Conservation (phyloP, 2,113 vertebrate species). For the Meleagris gallopavo region DNA sequence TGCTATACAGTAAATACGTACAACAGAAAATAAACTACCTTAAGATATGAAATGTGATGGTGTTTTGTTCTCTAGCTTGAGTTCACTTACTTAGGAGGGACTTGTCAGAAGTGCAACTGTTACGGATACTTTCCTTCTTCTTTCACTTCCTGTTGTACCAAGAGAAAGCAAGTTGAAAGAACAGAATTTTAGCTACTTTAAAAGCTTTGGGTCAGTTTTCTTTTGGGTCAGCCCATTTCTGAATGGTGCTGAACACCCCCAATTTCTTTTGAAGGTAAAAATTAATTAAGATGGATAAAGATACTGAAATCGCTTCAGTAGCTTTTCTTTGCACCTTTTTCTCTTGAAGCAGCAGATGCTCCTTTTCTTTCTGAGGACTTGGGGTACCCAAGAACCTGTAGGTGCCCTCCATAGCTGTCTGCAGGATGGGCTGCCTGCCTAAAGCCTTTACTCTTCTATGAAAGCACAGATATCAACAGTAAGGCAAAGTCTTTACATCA, state of each 20-base stretch:
- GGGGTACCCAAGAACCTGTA: background rate
- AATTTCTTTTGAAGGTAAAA: background rate
- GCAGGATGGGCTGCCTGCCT: background rate
- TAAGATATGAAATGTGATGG: background rate
- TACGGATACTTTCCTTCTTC: background rate
- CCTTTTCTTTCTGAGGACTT: background rate
- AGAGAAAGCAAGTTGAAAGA: background rate
- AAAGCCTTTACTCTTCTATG: background rate
- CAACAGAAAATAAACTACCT: conserved; percentile 53
- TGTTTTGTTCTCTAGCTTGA: background rate
- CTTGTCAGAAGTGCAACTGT: background rate
- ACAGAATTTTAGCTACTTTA: background rate
- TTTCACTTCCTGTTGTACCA: rapidly evolving
- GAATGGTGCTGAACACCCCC: rapidly evolving
- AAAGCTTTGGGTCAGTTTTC: background rate
- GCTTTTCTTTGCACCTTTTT: background rate
- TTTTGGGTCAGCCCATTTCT: background rate
- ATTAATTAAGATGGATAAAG: background rate
- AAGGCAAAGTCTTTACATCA: background rate
- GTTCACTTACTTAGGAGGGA: background rate
- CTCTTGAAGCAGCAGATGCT: background rate
- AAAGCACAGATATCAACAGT: background rate
- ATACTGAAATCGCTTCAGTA: background rate
- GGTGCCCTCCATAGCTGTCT: background rate
- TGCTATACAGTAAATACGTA: background rate